These are phyloP conservation scores for Drosophila virilis DNA, from an alignment of 1,140 invertebrate genomes.

Conservation along the genomic window DNA sequence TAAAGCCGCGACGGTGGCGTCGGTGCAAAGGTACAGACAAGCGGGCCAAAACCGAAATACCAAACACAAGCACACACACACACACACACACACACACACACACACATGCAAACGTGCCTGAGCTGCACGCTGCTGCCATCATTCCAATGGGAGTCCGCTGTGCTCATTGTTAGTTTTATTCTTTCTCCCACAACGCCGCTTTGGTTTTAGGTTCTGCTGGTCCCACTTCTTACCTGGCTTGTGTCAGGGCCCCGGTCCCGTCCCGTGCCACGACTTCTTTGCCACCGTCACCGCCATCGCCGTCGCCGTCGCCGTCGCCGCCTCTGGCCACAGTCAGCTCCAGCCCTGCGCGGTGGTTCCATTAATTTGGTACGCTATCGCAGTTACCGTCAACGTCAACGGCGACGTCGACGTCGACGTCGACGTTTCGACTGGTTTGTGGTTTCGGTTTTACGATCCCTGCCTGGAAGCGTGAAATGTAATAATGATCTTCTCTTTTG, in stretches of 20 bases:
- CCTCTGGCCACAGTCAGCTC: slow-evolving; percentile 17
- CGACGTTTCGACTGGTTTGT: slow-evolving; percentile 63
- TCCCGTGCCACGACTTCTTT: slow-evolving; percentile 1
- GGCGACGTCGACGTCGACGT: slow-evolving; percentile 33
- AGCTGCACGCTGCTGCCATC: slow-evolving; percentile 56
- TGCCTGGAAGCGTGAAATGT: slow-evolving; percentile 77
- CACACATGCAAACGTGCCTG: slow-evolving; percentile 36
- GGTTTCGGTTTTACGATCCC: slow-evolving; percentile 56
- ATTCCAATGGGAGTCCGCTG: slow-evolving; percentile 74
- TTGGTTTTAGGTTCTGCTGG: slow-evolving; percentile 71
- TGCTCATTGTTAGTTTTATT: slow-evolving; percentile 81
- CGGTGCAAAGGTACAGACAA: slow-evolving; percentile 66
- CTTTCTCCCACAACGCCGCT: slow-evolving; percentile 76
- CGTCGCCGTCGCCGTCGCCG: slow-evolving; percentile 7
- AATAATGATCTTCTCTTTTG: slow-evolving; percentile 80
- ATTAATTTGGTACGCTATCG: slow-evolving; percentile 81
- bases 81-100: slow-evolving; percentile 22
- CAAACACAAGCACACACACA: slow-evolving; percentile 26
- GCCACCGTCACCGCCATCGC: slow-evolving; percentile 7
- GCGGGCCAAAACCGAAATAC: slow-evolving; percentile 70
- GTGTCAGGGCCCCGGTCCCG: slow-evolving; percentile 45
- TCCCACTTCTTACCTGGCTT: slow-evolving; percentile 51
- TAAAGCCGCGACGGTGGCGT: slow-evolving; percentile 55
- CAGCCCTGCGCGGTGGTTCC: slow-evolving; percentile 67
- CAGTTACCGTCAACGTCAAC: slow-evolving; percentile 38